A percentile compares a stretch with the other conserved stretches of the same genome.
Conservation (phyloP, 2,113 vertebrate genomes). For the Tringa solitaria region DNA sequence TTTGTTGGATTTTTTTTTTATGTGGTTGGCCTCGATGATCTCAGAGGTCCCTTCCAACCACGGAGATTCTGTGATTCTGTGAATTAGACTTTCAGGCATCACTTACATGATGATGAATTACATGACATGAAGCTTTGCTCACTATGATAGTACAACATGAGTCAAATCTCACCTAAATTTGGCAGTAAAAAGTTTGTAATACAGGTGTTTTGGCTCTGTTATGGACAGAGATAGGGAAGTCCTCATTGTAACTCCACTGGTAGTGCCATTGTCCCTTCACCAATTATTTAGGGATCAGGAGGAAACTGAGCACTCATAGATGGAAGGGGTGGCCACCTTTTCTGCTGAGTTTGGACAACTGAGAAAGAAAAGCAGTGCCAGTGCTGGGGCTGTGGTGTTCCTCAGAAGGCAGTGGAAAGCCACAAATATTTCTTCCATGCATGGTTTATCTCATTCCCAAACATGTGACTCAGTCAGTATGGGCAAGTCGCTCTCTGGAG, state of each 20-base stretch:
- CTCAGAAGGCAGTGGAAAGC: not conserved
- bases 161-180: not conserved
- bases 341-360: not conserved
- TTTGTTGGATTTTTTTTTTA: too few species aligned
- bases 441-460: not conserved
- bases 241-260: not conserved
- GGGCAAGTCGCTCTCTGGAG: not conserved
- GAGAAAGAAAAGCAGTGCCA: not conserved
- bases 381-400: not conserved
- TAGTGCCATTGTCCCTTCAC: not conserved
- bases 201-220: not conserved
- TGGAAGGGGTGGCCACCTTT: not conserved
- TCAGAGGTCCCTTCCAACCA: too few species aligned
- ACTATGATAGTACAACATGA: not conserved
- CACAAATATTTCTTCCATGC: not conserved
- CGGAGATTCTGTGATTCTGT: too few species aligned
- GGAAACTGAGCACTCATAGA: not conserved
- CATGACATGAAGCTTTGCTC: not conserved
- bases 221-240: not conserved
- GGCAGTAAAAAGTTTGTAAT: not conserved
- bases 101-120: too few species aligned
- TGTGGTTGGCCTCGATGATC: too few species aligned
- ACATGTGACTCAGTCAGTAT: not conserved
- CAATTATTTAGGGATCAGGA: not conserved
- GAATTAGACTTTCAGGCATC: not conserved